Conservation (phyloP, 2,888 invertebrate species). For the Dicranocentrus wangi region DNA sequence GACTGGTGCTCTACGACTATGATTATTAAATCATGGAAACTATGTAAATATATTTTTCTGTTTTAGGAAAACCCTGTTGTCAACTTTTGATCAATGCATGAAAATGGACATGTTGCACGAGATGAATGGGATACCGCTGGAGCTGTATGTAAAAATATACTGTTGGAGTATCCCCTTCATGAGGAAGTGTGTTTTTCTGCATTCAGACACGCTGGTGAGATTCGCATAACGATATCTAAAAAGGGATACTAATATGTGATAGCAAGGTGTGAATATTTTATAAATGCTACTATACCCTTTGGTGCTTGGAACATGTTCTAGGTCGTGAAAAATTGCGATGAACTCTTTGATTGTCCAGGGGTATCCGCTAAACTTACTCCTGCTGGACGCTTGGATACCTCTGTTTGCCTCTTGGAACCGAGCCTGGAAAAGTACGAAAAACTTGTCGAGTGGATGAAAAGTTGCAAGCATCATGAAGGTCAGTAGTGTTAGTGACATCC, state of each 20-base stretch:
- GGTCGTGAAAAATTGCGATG: conserved; percentile 48
- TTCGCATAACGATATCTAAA: background rate
- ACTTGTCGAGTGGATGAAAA: conserved; percentile 39
- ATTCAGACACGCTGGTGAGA: conserved; percentile 60
- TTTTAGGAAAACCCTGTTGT: conserved; percentile 26
- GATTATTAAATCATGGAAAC: background rate
- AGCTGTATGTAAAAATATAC: conserved; percentile 53
- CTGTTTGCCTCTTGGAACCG: conserved; percentile 22
- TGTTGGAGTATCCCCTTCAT: conserved; percentile 62
- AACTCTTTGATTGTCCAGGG: conserved; percentile 29
- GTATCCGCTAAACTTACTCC: background rate
- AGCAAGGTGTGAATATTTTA: background rate
- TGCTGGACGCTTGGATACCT: conserved; percentile 14
- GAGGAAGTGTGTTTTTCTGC: conserved; percentile 54
- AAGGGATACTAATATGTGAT: background rate
- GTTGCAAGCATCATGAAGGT: conserved; percentile 10
- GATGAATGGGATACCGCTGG: conserved; percentile 55
- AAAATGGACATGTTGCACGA: conserved; percentile 25
- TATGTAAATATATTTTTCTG: too few species aligned
- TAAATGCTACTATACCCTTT: background rate
- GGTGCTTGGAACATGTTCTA: background rate
- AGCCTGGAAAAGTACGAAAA: conserved; percentile 33
- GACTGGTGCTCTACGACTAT: background rate
- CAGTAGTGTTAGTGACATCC: background rate
- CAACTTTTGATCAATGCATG: conserved; percentile 44